Conservation (phyloP, 2,113 vertebrate genomes). For the Pholis gunnellus region DNA sequence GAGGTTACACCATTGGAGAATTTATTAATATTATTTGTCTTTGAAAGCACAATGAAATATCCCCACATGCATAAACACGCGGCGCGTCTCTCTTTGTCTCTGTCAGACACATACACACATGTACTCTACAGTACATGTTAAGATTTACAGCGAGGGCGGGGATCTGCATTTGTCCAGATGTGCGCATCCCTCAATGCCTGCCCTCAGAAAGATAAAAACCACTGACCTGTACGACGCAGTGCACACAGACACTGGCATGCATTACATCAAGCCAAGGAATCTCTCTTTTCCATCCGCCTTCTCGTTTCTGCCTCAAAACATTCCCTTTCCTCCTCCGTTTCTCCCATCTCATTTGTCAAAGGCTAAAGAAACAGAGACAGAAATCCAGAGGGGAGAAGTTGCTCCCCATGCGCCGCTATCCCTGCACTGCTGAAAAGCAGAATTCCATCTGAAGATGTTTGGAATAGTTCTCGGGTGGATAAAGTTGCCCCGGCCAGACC, state of each 20-base stretch:
- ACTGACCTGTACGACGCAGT: conserved; percentile 73
- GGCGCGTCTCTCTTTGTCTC: conserved; percentile 56
- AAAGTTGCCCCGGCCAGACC: conserved; percentile 35
- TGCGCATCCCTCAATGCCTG: conserved; percentile 77
- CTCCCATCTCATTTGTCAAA: conserved; percentile 80
- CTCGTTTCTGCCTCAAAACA: conserved; percentile 68
- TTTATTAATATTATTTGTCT: conserved; percentile 22
- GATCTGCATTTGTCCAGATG: conserved; percentile 83
- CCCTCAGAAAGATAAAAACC: conserved; percentile 79
- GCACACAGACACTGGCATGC: conserved; percentile 78
- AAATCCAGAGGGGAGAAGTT: conserved; percentile 64
- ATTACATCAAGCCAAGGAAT: conserved; percentile 79
- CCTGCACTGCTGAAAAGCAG: conserved; percentile 53
- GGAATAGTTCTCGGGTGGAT: conserved; percentile 70
- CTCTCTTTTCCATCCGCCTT: conserved; percentile 62
- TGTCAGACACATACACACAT: conserved; percentile 54
- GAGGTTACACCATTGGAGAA: conserved; percentile 5
- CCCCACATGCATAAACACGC: conserved; percentile 42
- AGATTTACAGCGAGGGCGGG: conserved; percentile 75
- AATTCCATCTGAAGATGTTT: conserved; percentile 78
- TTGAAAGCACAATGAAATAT: conserved; percentile 48
- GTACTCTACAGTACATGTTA: conserved; percentile 58
- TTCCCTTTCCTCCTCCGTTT: conserved; percentile 72
- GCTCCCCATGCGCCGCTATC: conserved; percentile 44
- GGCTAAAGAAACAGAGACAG: conserved; percentile 79